These are phyloP conservation scores for Cremastinae sp. DNA, from an alignment of 2,888 invertebrate species.

Conservation along the genomic window DNA sequence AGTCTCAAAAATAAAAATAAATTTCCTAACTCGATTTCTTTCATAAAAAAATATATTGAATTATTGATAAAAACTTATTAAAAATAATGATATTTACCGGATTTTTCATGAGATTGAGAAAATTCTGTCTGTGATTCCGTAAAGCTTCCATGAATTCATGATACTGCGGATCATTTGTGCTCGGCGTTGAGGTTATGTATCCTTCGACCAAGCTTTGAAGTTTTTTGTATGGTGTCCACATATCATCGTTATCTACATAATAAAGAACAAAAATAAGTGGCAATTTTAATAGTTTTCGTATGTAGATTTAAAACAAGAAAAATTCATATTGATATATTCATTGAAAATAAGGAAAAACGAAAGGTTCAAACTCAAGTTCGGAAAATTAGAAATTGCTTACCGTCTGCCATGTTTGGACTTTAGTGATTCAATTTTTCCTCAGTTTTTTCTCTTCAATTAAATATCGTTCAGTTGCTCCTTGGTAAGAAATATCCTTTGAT, in stretches of 20 bases:
- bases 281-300: too few relatives aligned
- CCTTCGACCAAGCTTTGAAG: slow-evolving; percentile 86
- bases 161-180: slow-evolving; percentile 81
- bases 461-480: neutral
- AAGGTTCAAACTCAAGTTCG: neutral
- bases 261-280: too few relatives aligned
- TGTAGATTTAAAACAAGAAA: too few relatives aligned
- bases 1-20: too few relatives aligned
- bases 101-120: slow-evolving; percentile 91
- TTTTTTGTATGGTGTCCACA: slow-evolving; percentile 93
- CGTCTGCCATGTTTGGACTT: slow-evolving; percentile 43
- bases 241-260: slow-evolving; percentile 83
- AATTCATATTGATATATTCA: neutral
- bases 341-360: neutral
- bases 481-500: slow-evolving; percentile 3
- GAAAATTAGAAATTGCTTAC: slow-evolving; percentile 25
- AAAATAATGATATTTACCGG: slow-evolving; percentile 84
- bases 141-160: slow-evolving; percentile 89
- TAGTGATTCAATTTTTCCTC: neutral
- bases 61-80: too few relatives aligned
- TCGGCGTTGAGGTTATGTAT: slow-evolving; percentile 83
- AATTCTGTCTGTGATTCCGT: slow-evolving; percentile 91
- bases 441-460: neutral
- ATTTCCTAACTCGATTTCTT: too few relatives aligned
- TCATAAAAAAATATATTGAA: too few relatives aligned